Evolutionary conservation across 2,888 invertebrate species (phyloP).

Genomic region (Calliopum simillimum): DNA sequence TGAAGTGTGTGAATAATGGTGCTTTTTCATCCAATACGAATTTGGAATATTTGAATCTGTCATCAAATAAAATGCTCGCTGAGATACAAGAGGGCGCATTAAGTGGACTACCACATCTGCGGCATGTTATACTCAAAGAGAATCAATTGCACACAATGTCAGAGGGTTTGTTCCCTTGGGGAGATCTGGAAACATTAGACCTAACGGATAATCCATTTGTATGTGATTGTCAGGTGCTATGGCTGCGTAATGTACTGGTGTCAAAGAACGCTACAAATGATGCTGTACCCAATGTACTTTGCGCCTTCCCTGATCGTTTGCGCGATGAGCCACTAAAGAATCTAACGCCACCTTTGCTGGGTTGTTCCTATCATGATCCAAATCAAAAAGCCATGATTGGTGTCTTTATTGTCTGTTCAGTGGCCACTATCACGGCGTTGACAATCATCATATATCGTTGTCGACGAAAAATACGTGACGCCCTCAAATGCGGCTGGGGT

Average conservation of each 20-base stretch:
- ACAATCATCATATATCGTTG: constrained; percentile 83
- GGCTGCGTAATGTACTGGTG: constrained; percentile 79
- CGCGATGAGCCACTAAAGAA: constrained; percentile 77
- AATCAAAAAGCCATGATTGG: constrained; percentile 84
- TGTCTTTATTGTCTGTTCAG: constrained; percentile 79
- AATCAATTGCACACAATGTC: constrained; percentile 81
- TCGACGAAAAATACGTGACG: constrained; percentile 82
- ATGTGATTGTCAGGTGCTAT: constrained; percentile 84
- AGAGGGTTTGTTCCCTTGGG: constrained; percentile 85
- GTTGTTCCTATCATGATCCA: constrained; percentile 84
- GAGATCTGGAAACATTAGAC: constrained; percentile 80
- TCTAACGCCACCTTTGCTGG: constrained; percentile 81
- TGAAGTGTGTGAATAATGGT: constrained; percentile 80
- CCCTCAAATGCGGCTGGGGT: constrained; percentile 75
- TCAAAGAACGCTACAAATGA: constrained; percentile 59
- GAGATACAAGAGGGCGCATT: constrained; percentile 82
- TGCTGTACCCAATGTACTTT: constrained; percentile 70
- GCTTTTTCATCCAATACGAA: constrained; percentile 85
- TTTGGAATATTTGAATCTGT: constrained; percentile 80
- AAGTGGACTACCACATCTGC: constrained; percentile 82
- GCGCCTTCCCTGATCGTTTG: constrained; percentile 78
- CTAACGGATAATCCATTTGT: constrained; percentile 85
- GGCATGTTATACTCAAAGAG: constrained; percentile 80
- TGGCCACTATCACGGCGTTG: constrained; percentile 78
- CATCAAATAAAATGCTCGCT: constrained; percentile 81